Evolutionary conservation across 2,113 vertebrate genomes (phyloP).

Genomic region (Eulemur macaco): DNA sequence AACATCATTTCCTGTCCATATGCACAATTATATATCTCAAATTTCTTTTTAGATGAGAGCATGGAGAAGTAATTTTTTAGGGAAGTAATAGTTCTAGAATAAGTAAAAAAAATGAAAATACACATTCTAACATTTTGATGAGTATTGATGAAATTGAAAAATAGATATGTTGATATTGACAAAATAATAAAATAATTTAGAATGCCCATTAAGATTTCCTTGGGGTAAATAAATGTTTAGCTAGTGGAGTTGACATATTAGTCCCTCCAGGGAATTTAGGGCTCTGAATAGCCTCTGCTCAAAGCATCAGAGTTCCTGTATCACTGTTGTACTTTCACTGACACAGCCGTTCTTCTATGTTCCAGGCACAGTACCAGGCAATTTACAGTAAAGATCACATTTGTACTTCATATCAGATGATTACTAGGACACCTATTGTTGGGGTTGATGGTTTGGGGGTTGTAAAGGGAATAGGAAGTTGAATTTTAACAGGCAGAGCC

Average conservation of each 20-base stretch:
- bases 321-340: background rate
- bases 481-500: background rate
- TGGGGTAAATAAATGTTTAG: background rate
- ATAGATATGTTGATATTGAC: background rate
- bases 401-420: too few relatives aligned
- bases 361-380: background rate
- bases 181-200: background rate
- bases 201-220: background rate
- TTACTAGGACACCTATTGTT: rapidly evolving
- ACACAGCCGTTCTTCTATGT: background rate
- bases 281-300: background rate
- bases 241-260: too few relatives aligned
- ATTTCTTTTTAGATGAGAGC: background rate
- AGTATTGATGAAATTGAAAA: background rate
- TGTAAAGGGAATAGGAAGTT: background rate
- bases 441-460: background rate
- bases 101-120: background rate
- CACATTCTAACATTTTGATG: background rate
- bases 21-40: background rate
- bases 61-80: background rate
- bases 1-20: background rate
- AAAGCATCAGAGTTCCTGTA: background rate
- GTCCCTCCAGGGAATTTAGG: too few relatives aligned
- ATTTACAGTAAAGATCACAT: background rate
- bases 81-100: background rate